phyloP scores from a whole-genome alignment of 92 coral and sea anemone genomes.

The Actinernus sp. region DNA sequence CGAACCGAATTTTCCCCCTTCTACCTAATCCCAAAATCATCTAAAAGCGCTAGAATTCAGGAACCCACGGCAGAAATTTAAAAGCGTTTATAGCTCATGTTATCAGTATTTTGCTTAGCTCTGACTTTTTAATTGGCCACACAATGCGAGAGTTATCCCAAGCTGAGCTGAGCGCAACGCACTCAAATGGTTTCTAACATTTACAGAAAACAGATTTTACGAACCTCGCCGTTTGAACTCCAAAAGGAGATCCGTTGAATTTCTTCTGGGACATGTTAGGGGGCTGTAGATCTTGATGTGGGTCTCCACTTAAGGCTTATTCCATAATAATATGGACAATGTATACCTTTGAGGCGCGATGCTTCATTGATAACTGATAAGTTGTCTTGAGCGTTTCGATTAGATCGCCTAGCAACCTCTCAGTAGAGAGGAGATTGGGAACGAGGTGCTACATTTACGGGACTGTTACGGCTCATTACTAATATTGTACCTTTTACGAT shows the following conservation, averaged over 20 bases:
- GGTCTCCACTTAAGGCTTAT: not conserved
- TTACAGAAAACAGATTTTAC: conserved; percentile 2
- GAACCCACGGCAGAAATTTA: no score
- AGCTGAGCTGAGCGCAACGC: no score
- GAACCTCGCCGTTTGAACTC: conserved; percentile 94
- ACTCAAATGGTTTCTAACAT: not conserved
- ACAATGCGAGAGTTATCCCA: not conserved
- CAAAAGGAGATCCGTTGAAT: conserved; percentile 93
- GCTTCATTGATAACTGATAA: not conserved
- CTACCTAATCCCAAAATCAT: no score
- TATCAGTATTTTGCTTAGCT: not conserved
- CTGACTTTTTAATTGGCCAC: not conserved
- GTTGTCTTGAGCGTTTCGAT: conserved; percentile 3
- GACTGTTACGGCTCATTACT: not conserved
- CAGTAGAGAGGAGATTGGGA: conserved; percentile 1
- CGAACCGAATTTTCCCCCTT: no score
- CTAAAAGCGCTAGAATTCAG: no score
- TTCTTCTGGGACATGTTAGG: conserved; percentile 87
- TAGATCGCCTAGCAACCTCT: conserved; percentile 1
- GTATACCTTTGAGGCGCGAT: conserved; percentile 1
- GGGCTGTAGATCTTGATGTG: not conserved
- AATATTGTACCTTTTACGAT: not conserved
- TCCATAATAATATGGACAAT: not conserved
- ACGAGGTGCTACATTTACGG: not conserved
- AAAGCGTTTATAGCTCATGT: no score